phyloP scores from a whole-genome alignment of 2,888 invertebrate species.

The Deladenus siricidicola region DNA sequence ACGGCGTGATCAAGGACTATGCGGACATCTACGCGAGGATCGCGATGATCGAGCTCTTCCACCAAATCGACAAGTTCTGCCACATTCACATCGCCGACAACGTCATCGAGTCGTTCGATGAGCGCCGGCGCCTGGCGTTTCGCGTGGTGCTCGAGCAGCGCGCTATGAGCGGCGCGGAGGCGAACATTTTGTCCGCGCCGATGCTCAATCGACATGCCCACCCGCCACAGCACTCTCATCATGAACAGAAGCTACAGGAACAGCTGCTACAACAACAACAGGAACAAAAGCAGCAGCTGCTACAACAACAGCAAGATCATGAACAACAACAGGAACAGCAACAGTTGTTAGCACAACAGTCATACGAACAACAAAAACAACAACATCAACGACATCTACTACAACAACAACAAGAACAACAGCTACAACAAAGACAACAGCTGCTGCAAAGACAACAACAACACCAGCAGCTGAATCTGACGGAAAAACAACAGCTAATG shows the following conservation, averaged over 20 bases:
- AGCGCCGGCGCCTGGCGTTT: background rate
- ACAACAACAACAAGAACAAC: no score
- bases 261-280: no score
- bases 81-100: slow-evolving; percentile 4
- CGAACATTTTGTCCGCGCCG: background rate
- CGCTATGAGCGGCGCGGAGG: background rate
- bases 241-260: no score
- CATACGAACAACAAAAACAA: no score
- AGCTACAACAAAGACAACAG: no score
- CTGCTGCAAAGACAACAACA: no score
- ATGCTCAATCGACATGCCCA: background rate
- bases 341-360: no score
- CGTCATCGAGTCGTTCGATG: slow-evolving; percentile 6
- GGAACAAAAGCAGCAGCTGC: no score
- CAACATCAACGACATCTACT: no score
- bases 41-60: slow-evolving; percentile 3
- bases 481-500: background rate
- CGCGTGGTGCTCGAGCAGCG: background rate
- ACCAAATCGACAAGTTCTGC: background rate
- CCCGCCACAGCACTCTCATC: no score
- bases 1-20: background rate
- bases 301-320: no score
- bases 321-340: no score
- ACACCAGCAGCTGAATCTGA: background rate
- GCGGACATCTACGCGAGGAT: slow-evolving; percentile 2